A percentile compares a stretch with the other conserved stretches of the same genome.
These are phyloP conservation scores for Dromaius novaehollandiae DNA, from an alignment of 2,113 vertebrate species.

Conservation along the genomic window DNA sequence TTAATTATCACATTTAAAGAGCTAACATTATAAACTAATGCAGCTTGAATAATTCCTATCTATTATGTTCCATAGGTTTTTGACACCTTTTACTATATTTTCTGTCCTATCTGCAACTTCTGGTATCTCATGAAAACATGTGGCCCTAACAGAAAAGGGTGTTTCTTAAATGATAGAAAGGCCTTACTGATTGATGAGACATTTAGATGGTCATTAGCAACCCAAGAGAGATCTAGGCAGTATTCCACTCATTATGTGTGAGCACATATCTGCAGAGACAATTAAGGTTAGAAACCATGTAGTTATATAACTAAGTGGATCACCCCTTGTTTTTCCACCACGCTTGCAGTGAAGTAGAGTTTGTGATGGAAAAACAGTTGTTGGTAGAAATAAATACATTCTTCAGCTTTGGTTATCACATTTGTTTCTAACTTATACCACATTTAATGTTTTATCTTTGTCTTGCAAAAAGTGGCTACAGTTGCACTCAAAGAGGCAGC, in stretches of 20 bases:
- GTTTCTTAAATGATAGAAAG: background rate
- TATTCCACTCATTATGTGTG: background rate
- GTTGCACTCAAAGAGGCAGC: background rate
- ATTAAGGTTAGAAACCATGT: background rate
- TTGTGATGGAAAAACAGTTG: background rate
- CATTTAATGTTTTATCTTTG: background rate
- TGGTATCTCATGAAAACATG: background rate
- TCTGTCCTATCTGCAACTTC: background rate
- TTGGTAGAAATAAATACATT: fast-evolving
- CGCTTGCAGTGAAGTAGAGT: background rate
- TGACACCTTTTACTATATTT: background rate
- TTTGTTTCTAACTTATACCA: background rate
- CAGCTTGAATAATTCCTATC: background rate
- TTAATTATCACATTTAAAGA: background rate
- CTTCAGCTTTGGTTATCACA: fast-evolving
- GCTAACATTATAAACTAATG: background rate
- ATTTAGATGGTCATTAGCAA: background rate
- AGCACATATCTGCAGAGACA: background rate
- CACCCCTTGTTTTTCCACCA: background rate
- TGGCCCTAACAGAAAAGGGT: background rate
- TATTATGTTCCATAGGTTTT: background rate
- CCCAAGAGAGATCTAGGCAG: too few relatives aligned
- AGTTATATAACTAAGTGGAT: background rate
- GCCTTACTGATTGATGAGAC: background rate
- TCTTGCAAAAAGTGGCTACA: background rate